A percentile compares a stretch with the other conserved stretches of the same genome.
Conservation (phyloP, 2,888 invertebrate genomes). For the Eudemis profundana region DNA sequence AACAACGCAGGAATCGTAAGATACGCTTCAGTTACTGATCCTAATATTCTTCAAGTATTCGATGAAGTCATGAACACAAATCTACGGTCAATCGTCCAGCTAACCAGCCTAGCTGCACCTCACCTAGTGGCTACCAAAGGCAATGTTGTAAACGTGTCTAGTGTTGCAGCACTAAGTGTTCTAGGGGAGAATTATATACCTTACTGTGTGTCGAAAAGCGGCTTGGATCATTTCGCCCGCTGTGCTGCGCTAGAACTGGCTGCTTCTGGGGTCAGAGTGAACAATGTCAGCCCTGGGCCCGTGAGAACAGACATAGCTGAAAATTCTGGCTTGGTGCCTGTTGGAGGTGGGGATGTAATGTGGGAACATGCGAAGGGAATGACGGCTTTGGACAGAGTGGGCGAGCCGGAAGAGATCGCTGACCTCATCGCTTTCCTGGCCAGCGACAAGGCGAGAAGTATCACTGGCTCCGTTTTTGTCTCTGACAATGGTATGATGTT, state of each 20-base stretch:
- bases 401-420: conserved; percentile 9
- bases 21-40: not conserved
- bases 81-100: not conserved
- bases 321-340: conserved; percentile 1
- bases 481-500: too few relatives aligned
- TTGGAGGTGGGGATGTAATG: not conserved
- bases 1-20: not conserved
- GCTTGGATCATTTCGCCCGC: conserved; percentile 5
- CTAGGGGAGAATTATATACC: not conserved
- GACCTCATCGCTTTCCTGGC: conserved; percentile 16
- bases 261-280: not conserved
- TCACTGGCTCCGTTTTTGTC: conserved; percentile 1
- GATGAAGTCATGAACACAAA: not conserved
- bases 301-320: conserved; percentile 2
- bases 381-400: conserved; percentile 2
- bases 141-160: not conserved
- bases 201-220: not conserved
- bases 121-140: not conserved
- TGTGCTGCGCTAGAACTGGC: conserved; percentile 11
- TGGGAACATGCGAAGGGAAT: not conserved
- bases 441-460: conserved; percentile 11
- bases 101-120: not conserved
- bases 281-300: conserved; percentile 14
- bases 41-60: not conserved
- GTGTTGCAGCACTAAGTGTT: not conserved